Base-by-base conservation (phyloP, 2,113 vertebrate species). In the Willisornis vidua region DNA sequence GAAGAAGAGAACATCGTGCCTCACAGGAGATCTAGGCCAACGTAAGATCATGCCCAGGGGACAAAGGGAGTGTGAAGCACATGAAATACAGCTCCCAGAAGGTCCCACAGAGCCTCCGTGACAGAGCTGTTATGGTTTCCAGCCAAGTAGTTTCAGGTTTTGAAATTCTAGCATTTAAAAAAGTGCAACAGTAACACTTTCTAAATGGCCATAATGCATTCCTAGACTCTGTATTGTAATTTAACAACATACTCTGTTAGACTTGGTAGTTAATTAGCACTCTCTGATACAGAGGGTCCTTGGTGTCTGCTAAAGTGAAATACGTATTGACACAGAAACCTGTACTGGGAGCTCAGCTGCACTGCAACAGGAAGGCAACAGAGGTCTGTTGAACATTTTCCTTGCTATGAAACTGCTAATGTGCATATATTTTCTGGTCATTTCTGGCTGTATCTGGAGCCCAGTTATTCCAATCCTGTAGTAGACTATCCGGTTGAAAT, bases 31-130 rank as follows among this genome's bases (percentile, higher is more conserved):
- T 35, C 19, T 37, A 62, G 46, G 25, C 62, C 49, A 75, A 65
- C 2, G 1, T n/a, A 41, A 35, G 25, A 59, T 24, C 1, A 0
- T 73, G 54, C 39, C 41, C 12, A 3, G 46, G 67, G 54, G 54
- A 93, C n/a, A 58, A 41, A 7, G 46, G n/a, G 45, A 85, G 54
- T 65, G 62, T 70, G 54, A 87, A 79, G 14, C 15, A 62, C n/a
- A 23, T 65, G 43, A 88, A 96, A 63, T 93, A 73, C 2, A 79
- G 52, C 13, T 79, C 74, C 45, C 46, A 81, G 51, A 26, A 71
- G 25, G n/a, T 63, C 20, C 52, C 10, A 0, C 22, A 54, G 46
- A 45, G 41, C 63, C 59, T 74, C 65, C 0, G 0, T 77, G 51
- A 81, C 26, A 63, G 46, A 84, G 16, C 45, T 78, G 16, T 82